Conservation (phyloP, 2,888 invertebrate genomes). For the Lathronympha strigana region DNA sequence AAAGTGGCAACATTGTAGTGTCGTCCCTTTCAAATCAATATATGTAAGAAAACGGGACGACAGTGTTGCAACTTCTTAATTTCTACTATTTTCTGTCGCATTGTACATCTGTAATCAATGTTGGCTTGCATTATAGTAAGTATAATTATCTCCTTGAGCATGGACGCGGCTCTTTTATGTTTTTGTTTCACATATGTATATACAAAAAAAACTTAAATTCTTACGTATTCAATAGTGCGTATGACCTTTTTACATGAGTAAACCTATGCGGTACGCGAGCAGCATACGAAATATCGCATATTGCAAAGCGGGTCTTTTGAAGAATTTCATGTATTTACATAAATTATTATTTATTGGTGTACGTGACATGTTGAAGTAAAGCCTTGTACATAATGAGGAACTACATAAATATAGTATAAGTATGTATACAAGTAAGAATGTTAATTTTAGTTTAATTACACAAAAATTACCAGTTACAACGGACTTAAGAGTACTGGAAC, state of each 20-base stretch:
- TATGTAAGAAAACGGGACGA: no score
- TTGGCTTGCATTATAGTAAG: not conserved
- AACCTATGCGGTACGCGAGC: constrained; percentile 13
- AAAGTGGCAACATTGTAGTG: no score
- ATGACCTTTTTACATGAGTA: not conserved
- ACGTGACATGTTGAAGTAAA: constrained; percentile 30
- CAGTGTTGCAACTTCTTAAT: no score
- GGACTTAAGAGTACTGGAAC: no score
- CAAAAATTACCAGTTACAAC: no score
- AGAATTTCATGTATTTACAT: constrained; percentile 38
- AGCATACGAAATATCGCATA: constrained; percentile 25
- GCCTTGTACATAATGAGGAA: constrained; percentile 8
- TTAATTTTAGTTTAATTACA: no score
- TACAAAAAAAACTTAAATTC: not conserved
- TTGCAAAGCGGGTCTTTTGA: constrained; percentile 37
- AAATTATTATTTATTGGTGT: constrained; percentile 33
- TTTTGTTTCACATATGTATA: constrained; percentile 3
- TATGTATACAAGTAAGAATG: not conserved
- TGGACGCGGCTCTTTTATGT: constrained; percentile 16
- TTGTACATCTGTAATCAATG: no score
- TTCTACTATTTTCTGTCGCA: no score
- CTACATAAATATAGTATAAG: not conserved
- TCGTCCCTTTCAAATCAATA: no score
- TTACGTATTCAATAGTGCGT: not conserved
- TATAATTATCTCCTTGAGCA: constrained; percentile 7